phyloP scores from a whole-genome alignment of 2,797 vertebrate species.

The Cyclura pinguis region DNA sequence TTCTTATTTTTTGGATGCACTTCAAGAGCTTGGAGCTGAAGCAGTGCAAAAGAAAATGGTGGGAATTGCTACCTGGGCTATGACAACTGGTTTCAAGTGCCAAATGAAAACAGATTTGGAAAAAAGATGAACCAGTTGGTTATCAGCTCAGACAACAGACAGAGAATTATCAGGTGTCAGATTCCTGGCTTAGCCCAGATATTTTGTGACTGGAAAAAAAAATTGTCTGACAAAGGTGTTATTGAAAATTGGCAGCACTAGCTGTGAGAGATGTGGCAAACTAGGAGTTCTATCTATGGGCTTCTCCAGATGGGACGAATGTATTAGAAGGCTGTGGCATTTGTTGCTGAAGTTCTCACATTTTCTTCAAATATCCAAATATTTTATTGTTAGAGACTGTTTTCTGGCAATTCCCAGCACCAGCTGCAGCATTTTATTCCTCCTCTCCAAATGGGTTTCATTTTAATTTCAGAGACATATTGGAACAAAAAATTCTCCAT shows the following conservation, averaged over 20 bases:
- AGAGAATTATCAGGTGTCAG: not conserved
- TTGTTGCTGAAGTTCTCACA: too few species aligned
- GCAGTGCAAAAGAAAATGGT: not conserved
- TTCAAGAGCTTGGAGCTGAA: slow-evolving; percentile 14
- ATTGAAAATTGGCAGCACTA: not conserved
- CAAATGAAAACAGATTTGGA: not conserved
- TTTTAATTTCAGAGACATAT: too few species aligned
- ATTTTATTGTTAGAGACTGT: too few species aligned
- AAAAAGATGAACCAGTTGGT: not conserved
- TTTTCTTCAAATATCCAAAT: too few species aligned
- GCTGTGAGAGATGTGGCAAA: not conserved
- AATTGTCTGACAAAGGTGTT: not conserved
- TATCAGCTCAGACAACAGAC: not conserved
- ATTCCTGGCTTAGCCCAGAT: not conserved
- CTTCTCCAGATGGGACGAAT: too few species aligned
- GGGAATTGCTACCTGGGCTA: not conserved
- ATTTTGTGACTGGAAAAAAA: slow-evolving; percentile 3
- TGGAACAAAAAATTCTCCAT: too few species aligned
- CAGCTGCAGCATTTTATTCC: too few species aligned
- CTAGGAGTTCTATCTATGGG: too few species aligned
- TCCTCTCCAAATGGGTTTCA: too few species aligned
- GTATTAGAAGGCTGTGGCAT: too few species aligned
- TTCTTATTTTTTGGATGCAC: not conserved
- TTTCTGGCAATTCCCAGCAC: too few species aligned
- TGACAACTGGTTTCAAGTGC: not conserved